Evolutionary conservation across 2,113 vertebrate species (phyloP).

Genomic region (Crypturellus undulatus): DNA sequence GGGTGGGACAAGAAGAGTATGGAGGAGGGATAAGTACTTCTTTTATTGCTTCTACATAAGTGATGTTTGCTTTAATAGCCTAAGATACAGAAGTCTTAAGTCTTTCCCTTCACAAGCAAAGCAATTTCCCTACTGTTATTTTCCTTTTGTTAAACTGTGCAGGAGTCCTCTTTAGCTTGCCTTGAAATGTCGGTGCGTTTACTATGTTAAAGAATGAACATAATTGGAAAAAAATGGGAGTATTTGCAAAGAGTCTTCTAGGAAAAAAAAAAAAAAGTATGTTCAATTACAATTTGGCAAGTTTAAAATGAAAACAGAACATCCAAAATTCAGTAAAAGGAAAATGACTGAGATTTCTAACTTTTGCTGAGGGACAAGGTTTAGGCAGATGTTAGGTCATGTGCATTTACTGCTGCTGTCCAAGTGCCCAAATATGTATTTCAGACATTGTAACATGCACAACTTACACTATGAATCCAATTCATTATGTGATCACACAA

Average conservation of each 20-base stretch:
- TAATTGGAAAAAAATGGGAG: background rate
- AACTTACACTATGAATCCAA: background rate
- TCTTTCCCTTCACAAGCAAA: background rate
- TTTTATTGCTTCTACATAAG: slow-evolving; percentile 14
- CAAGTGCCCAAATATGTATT: background rate
- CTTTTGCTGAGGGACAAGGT: background rate
- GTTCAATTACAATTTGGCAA: background rate
- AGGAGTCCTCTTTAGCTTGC: background rate
- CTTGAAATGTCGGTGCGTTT: background rate
- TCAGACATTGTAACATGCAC: background rate
- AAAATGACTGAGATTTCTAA: background rate
- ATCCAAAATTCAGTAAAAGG: background rate
- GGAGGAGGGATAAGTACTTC: background rate
- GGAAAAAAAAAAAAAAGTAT: too few relatives aligned
- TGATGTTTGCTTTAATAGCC: background rate
- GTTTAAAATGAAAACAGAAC: background rate
- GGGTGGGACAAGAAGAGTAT: background rate
- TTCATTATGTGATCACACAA: background rate
- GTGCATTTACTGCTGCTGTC: background rate
- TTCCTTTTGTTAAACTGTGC: background rate
- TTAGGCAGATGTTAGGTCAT: background rate
- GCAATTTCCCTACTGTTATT: background rate
- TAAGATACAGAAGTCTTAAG: slow-evolving; percentile 9
- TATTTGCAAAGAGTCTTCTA: background rate
- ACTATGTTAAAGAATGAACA: background rate